Evolutionary conservation across 2,797 vertebrate species (phyloP).

Genomic region (Caiman crocodilus): DNA sequence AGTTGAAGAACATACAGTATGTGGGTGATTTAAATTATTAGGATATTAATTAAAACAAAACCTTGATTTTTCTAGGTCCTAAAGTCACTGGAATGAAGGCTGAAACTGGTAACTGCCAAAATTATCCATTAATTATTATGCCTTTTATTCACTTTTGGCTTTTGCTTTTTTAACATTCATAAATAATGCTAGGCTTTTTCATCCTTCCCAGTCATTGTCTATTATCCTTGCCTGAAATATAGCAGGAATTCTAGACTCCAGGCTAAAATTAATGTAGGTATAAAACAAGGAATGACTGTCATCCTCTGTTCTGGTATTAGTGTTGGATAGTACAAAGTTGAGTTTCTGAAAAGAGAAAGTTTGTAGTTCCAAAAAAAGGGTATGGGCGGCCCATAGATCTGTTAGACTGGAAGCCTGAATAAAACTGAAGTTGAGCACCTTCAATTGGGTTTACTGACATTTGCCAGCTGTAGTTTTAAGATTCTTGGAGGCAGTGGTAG

Average conservation of each 20-base stretch:
- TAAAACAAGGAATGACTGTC: neutral
- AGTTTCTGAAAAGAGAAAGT: neutral
- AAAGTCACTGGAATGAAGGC: neutral
- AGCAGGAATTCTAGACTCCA: neutral
- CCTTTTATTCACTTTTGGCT: neutral
- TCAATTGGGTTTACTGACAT: neutral
- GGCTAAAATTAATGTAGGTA: neutral
- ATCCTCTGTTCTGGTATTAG: neutral
- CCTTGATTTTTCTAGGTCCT: neutral
- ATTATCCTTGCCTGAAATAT: accelerated
- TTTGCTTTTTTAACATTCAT: neutral
- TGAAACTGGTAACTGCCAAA: neutral
- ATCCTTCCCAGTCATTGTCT: neutral
- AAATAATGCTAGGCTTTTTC: neutral
- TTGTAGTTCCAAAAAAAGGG: neutral
- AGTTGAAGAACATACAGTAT: neutral
- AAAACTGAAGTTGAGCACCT: neutral
- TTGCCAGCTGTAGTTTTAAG: neutral
- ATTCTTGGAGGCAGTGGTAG: neutral
- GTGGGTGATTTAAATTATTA: neutral
- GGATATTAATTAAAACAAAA: neutral
- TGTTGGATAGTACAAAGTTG: neutral
- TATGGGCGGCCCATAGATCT: neutral
- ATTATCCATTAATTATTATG: too few species aligned
- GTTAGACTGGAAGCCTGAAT: neutral